Evolutionary conservation across 2,888 invertebrate genomes (phyloP).

Genomic region (Cybosia mesomella): DNA sequence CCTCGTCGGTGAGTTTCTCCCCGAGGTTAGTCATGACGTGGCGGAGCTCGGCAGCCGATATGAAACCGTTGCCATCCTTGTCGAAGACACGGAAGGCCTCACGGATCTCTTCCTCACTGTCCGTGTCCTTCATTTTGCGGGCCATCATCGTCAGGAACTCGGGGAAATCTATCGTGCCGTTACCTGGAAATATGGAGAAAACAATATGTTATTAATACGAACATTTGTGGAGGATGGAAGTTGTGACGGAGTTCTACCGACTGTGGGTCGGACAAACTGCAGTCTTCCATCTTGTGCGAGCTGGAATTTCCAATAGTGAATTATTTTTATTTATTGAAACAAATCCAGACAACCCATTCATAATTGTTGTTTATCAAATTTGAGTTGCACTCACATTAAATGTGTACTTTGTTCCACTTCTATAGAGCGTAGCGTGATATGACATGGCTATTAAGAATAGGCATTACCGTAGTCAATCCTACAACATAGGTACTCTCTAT

Average conservation of each 20-base stretch:
- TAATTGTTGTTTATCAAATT: no score
- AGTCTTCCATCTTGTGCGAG: not conserved
- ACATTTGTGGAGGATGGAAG: not conserved
- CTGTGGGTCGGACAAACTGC: not conserved
- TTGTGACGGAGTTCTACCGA: not conserved
- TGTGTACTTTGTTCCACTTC: no score
- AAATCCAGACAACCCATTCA: no score
- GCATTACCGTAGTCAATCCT: no score
- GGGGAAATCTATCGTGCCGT: conserved; percentile 99
- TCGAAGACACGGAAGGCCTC: conserved; percentile 99
- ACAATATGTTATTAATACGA: conserved; percentile 18
- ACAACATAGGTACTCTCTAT: no score
- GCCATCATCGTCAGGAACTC: conserved; percentile 99
- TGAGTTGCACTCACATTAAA: no score
- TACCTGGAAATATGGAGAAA: conserved; percentile 89
- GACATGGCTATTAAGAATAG: no score
- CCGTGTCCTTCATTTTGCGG: conserved; percentile 99
- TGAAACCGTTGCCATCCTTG: conserved; percentile 99
- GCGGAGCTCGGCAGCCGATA: conserved; percentile 98
- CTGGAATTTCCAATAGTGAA: not conserved
- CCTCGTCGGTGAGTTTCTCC: conserved; percentile 99
- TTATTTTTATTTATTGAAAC: no score
- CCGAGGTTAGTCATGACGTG: conserved; percentile 99
- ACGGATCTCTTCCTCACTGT: conserved; percentile 99
- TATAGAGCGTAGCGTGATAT: no score